Conservation (phyloP, 2,888 invertebrate species). For the Rotaria sp. region DNA sequence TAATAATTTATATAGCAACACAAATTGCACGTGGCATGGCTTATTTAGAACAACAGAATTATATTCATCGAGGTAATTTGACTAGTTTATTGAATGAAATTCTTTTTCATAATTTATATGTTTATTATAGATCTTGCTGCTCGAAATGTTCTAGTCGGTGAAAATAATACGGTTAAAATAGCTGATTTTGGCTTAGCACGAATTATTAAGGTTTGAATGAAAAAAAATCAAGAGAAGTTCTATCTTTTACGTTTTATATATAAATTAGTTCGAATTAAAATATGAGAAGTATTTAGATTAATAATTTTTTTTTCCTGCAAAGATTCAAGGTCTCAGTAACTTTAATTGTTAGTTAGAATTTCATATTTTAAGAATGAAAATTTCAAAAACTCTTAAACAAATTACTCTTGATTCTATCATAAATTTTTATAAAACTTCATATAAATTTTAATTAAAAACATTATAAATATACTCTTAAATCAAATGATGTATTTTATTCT, state of each 20-base stretch:
- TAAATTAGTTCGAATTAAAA: too few relatives aligned
- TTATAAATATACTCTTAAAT: too few relatives aligned
- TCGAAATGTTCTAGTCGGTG: slow-evolving; percentile 89
- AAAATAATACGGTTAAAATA: slow-evolving; percentile 88
- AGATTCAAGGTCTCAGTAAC: too few relatives aligned
- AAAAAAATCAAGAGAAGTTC: too few relatives aligned
- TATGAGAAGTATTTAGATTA: background rate
- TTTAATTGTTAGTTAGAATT: too few relatives aligned
- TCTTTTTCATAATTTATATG: background rate
- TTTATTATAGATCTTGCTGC: slow-evolving; percentile 73
- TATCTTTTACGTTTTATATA: too few relatives aligned
- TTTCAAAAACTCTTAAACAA: too few relatives aligned
- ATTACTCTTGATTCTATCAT: too few relatives aligned
- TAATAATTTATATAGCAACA: slow-evolving; percentile 88
- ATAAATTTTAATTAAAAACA: too few relatives aligned
- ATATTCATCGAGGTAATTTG: slow-evolving; percentile 67
- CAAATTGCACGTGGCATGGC: slow-evolving; percentile 99
- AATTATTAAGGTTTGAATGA: slow-evolving; percentile 67
- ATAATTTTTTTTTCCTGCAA: too few relatives aligned
- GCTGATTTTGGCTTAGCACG: slow-evolving; percentile 97
- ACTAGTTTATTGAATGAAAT: background rate
- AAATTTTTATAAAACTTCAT: too few relatives aligned
- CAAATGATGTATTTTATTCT: background rate
- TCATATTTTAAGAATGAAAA: too few relatives aligned
- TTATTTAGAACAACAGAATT: slow-evolving; percentile 94